Conservation (phyloP, 2,113 vertebrate species). For the Engraulis encrasicolus region DNA sequence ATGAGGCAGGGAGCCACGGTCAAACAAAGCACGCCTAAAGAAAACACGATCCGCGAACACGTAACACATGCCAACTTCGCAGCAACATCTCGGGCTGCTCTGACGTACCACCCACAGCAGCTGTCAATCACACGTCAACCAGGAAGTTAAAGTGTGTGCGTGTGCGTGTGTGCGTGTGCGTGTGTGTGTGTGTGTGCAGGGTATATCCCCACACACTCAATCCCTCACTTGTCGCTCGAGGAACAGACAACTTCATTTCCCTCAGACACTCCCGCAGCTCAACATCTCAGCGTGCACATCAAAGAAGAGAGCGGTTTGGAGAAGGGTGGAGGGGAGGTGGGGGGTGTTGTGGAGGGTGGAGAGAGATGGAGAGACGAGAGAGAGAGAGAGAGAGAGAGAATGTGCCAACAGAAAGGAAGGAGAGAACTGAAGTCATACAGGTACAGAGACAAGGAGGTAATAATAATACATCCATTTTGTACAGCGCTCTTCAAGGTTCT, state of each 20-base stretch:
- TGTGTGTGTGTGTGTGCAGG: background rate
- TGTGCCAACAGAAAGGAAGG: too few species aligned
- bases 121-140: background rate
- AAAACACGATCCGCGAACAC: background rate
- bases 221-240: background rate
- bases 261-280: background rate
- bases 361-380: too few species aligned
- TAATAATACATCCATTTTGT: too few species aligned
- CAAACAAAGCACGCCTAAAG: constrained; percentile 14
- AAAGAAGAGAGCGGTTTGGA: background rate
- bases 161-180: too few species aligned
- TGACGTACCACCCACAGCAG: background rate
- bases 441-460: too few species aligned
- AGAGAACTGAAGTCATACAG: too few species aligned
- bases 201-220: background rate
- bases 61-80: background rate
- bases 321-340: background rate
- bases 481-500: too few species aligned
- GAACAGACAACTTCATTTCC: constrained; percentile 6
- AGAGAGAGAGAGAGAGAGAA: too few species aligned
- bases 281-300: background rate
- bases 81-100: background rate
- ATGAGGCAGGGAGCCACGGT: background rate
- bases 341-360: too few species aligned
- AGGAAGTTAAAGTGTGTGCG: too few species aligned